Conservation (phyloP, 2,113 vertebrate species). For the Salvelinus sp. region DNA sequence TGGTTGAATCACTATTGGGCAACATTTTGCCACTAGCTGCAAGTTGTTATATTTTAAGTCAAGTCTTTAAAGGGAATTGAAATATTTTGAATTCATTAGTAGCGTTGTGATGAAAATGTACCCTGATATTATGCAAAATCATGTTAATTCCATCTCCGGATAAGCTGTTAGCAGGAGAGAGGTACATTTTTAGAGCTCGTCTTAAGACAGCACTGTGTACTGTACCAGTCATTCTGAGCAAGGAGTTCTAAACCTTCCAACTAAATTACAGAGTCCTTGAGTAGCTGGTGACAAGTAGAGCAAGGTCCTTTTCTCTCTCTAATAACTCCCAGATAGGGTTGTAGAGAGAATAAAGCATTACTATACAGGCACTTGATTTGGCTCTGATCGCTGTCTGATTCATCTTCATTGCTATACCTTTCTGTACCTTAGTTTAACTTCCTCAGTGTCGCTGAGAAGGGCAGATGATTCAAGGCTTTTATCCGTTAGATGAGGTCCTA, state of each 20-base stretch:
- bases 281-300: conserved; percentile 18
- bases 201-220: not conserved
- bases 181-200: conserved; percentile 7
- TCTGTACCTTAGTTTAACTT: not conserved
- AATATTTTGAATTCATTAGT: not conserved
- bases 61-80: not conserved
- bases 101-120: not conserved
- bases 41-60: not conserved
- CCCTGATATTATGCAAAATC: not conserved
- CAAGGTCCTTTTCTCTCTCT: conserved; percentile 3
- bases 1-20: no score
- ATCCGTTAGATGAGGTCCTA: no score
- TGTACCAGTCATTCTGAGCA: not conserved
- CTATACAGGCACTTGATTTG: not conserved
- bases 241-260: conserved; percentile 26
- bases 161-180: not conserved
- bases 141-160: not conserved
- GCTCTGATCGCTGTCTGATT: not conserved
- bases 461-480: no score
- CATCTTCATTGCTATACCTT: not conserved
- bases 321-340: conserved; percentile 20
- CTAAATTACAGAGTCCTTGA: conserved; percentile 21
- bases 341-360: not conserved
- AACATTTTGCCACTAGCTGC: no score
- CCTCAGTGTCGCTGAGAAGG: not conserved